These are phyloP conservation scores for Euborellia annulipes DNA, from an alignment of 1,140 invertebrate genomes.

Conservation along the genomic window DNA sequence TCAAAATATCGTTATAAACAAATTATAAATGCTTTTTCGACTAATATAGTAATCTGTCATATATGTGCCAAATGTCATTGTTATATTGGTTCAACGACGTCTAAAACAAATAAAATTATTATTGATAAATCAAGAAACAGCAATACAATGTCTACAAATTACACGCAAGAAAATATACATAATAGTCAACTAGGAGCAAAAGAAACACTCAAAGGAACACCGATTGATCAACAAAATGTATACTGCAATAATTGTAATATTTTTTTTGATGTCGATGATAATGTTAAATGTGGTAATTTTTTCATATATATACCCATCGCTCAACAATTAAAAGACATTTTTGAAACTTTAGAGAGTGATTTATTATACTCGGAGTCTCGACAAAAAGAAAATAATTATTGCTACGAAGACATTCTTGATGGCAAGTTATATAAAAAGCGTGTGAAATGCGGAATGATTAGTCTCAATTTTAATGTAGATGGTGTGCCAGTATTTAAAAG, in stretches of 20 bases:
- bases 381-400: slow-evolving; percentile 1
- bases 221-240: no score
- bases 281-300: not conserved
- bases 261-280: not conserved
- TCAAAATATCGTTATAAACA: no score
- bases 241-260: not conserved
- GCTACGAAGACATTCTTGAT: slow-evolving; percentile 6
- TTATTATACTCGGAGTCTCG: not conserved
- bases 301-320: slow-evolving; percentile 6
- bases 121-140: no score
- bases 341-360: not conserved
- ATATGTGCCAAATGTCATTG: no score
- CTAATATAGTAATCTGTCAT: no score
- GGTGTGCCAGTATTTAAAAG: slow-evolving; percentile 11
- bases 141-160: no score
- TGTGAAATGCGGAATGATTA: not conserved
- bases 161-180: no score
- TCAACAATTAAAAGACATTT: slow-evolving; percentile 5
- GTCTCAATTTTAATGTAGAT: slow-evolving; percentile 8
- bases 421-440: slow-evolving; percentile 5
- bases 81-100: no score
- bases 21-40: no score
- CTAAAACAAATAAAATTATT: no score
- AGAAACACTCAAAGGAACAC: no score
- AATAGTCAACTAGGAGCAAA: no score